These are phyloP conservation scores for Drosophila koepferae DNA, from an alignment of 2,888 invertebrate genomes.

Conservation along the genomic window DNA sequence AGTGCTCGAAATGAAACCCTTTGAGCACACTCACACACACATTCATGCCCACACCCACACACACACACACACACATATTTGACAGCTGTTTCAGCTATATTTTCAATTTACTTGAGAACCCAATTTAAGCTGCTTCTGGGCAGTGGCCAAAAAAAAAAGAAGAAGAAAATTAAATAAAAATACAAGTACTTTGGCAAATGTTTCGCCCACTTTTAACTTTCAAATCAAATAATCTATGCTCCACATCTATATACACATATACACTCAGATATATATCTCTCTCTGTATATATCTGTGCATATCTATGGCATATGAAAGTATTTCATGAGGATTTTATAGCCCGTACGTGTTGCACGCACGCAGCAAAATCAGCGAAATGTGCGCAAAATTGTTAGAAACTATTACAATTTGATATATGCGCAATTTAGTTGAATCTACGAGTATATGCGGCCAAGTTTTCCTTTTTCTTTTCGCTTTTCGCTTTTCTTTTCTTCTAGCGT, in stretches of 20 bases:
- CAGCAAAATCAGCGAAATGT: conserved; percentile 65
- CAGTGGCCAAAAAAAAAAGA: conserved; percentile 28
- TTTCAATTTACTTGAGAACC: conserved; percentile 57
- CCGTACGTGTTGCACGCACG: conserved; percentile 68
- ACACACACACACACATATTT: conserved; percentile 19
- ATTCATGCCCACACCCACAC: background rate
- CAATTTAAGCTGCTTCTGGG: conserved; percentile 41
- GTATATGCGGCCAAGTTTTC: conserved; percentile 52
- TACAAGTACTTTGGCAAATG: conserved; percentile 47
- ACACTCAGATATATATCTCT: conserved; percentile 3
- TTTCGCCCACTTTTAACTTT: conserved; percentile 37
- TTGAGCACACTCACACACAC: conserved; percentile 20
- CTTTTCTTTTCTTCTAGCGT: conserved; percentile 13
- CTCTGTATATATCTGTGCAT: conserved; percentile 1
- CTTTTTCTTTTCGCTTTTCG: conserved; percentile 1
- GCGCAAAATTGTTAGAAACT: conserved; percentile 70
- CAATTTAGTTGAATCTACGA: conserved; percentile 73
- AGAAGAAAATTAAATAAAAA: conserved; percentile 55
- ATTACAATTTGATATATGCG: conserved; percentile 76
- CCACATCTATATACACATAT: conserved; percentile 18
- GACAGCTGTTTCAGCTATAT: conserved; percentile 55
- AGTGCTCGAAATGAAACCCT: conserved; percentile 45
- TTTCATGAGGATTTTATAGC: conserved; percentile 60
- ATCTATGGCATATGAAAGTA: conserved; percentile 31
- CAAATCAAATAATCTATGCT: conserved; percentile 63